phyloP scores from a whole-genome alignment of 2,888 invertebrate species.

The Metellina segmentata region DNA sequence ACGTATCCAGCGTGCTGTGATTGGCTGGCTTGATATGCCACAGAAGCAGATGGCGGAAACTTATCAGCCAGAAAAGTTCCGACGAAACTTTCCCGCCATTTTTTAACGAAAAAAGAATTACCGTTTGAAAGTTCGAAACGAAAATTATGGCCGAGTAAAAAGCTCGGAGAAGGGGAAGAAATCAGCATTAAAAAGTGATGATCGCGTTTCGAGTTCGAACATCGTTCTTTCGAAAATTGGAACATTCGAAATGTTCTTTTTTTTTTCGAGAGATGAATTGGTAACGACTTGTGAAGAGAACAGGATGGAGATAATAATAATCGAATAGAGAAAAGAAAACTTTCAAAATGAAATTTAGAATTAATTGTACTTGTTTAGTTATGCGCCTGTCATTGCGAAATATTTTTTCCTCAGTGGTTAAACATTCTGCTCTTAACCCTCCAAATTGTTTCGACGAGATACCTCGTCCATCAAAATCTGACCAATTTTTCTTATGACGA shows the following conservation, averaged over 20 bases:
- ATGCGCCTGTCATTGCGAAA: too few relatives aligned
- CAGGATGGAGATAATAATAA: background rate
- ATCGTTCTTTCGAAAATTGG: background rate
- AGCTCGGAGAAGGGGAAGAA: constrained; percentile 8
- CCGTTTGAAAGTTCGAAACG: constrained; percentile 32
- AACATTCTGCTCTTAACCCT: too few relatives aligned
- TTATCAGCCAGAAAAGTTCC: constrained; percentile 47
- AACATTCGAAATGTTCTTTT: background rate
- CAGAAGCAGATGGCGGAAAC: constrained; percentile 34
- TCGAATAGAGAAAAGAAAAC: too few relatives aligned
- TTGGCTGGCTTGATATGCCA: background rate
- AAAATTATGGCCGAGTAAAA: constrained; percentile 17
- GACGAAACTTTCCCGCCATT: constrained; percentile 19
- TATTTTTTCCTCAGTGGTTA: too few relatives aligned
- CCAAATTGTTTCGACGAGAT: too few relatives aligned
- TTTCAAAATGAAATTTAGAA: too few relatives aligned
- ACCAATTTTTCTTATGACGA: too few relatives aligned
- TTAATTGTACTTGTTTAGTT: too few relatives aligned
- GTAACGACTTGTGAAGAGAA: background rate
- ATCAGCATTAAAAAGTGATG: constrained; percentile 58
- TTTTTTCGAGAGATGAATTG: constrained; percentile 1
- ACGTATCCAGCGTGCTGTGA: background rate
- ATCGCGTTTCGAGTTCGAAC: constrained; percentile 4
- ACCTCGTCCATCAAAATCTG: too few relatives aligned
- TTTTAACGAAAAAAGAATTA: constrained; percentile 11